These are phyloP conservation scores for Ceratotherium simum DNA, from an alignment of 2,113 vertebrate genomes.

Conservation along the genomic window DNA sequence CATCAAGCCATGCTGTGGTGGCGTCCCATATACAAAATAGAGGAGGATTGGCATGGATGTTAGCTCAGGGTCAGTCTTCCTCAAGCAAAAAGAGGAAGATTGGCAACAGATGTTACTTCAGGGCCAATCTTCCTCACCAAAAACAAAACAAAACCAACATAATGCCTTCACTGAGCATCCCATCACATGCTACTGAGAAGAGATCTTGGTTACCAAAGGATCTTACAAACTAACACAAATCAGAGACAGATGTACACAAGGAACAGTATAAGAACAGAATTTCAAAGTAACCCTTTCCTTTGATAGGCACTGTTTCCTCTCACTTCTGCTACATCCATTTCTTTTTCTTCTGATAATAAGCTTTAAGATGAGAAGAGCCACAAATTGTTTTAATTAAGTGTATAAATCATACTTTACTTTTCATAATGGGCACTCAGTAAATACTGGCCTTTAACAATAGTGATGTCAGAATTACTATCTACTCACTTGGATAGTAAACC, in stretches of 20 bases:
- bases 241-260: background rate
- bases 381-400: background rate
- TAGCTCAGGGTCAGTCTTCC: no score
- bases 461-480: conserved; percentile 1
- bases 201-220: background rate
- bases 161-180: background rate
- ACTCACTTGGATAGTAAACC: background rate
- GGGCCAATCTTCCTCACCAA: no score
- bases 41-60: no score
- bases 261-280: background rate
- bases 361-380: background rate
- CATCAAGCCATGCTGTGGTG: no score
- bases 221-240: background rate
- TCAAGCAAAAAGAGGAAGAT: no score
- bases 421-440: background rate
- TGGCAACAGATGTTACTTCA: no score
- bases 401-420: conserved; percentile 1
- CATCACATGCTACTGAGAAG: background rate
- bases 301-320: background rate
- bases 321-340: background rate
- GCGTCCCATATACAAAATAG: no score
- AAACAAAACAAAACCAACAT: no score
- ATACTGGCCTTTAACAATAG: background rate
- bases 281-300: background rate
- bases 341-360: background rate